Percentiles rank a stretch among this genome's conserved stretches.
Conservation (phyloP, 2,113 vertebrate species). For the Typhlomys cinereus region DNA sequence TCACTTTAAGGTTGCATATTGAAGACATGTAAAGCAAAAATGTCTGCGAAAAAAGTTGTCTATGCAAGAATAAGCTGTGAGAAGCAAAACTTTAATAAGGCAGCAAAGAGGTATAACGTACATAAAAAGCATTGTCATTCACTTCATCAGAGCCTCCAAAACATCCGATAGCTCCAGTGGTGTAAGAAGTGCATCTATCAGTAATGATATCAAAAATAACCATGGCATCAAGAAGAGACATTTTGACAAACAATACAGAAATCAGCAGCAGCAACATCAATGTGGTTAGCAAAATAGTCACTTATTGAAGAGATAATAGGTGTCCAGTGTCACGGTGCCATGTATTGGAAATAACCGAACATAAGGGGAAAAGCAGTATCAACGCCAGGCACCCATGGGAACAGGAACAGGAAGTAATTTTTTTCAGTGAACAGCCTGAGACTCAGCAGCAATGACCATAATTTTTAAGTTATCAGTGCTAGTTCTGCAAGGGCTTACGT, state of each 20-base stretch:
- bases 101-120: not conserved
- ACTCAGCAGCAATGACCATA: not conserved
- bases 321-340: not conserved
- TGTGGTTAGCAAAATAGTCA: not conserved
- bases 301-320: not conserved
- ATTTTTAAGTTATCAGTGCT: not conserved
- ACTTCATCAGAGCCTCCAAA: not conserved
- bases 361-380: not conserved
- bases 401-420: not conserved
- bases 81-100: not conserved
- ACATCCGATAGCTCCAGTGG: not conserved
- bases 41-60: not conserved
- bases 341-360: not conserved
- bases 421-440: not conserved
- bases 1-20: not conserved
- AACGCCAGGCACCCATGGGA: not conserved
- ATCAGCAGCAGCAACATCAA: not conserved
- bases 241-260: not conserved
- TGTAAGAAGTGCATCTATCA: not conserved
- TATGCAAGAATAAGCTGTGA: not conserved
- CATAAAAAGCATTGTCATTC: not conserved
- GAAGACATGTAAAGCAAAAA: not conserved
- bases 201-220: not conserved
- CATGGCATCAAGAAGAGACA: not conserved
- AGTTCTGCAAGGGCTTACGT: not conserved